Conservation (phyloP, 2,797 vertebrate genomes). For the Catamblyrhynchus diadema region DNA sequence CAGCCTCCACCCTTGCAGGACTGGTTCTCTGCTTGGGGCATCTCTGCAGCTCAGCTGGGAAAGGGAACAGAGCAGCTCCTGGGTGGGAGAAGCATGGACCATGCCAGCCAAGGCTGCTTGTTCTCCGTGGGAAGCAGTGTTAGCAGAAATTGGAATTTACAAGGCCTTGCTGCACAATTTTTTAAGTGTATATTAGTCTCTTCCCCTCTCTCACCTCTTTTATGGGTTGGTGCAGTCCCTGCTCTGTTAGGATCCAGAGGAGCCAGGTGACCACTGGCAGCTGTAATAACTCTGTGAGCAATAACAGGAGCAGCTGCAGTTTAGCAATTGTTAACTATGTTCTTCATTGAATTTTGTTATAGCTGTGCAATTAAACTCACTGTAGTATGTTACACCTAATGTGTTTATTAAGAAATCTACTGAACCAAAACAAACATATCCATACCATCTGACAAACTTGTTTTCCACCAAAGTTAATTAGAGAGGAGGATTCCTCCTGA, state of each 20-base stretch:
- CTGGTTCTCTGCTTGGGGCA: background rate
- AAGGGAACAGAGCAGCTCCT: background rate
- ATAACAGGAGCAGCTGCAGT: background rate
- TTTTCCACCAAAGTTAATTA: conserved; percentile 44
- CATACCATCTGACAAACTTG: conserved; percentile 1
- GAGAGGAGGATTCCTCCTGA: conserved; percentile 23
- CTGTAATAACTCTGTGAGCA: background rate
- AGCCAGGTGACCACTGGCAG: background rate
- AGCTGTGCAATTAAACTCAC: conserved; percentile 35
- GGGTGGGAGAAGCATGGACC: background rate
- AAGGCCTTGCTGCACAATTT: background rate
- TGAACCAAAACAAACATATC: conserved; percentile 21
- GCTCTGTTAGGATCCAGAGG: background rate
- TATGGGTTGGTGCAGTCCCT: background rate
- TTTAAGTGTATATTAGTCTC: background rate
- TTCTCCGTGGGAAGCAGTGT: background rate
- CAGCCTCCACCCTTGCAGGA: background rate
- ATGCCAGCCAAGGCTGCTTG: background rate
- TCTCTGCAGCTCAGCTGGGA: background rate
- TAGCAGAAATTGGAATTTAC: conserved; percentile 9
- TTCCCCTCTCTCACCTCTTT: background rate
- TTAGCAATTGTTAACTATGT: conserved; percentile 45
- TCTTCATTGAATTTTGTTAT: conserved; percentile 40
- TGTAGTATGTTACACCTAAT: background rate
- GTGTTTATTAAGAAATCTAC: conserved; percentile 40